Conservation (phyloP, 1,140 invertebrate genomes). For the Pseudomyrmex dendroicus region DNA sequence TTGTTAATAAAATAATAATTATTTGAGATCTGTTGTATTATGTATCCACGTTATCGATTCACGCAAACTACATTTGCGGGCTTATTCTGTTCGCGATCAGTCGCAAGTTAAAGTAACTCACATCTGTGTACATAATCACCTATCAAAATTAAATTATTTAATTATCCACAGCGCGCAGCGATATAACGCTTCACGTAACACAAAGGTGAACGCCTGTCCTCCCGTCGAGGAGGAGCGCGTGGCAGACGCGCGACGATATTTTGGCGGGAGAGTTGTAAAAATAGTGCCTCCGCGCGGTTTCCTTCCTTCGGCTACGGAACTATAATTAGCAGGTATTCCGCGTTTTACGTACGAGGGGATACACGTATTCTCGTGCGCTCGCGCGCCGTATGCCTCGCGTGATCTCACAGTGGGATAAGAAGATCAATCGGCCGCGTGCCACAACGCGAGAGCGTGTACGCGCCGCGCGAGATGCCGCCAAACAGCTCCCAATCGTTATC, state of each 20-base stretch:
- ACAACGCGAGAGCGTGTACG: constrained; percentile 27
- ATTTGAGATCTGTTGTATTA: no score
- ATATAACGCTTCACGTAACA: constrained; percentile 62
- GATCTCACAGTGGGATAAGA: constrained; percentile 58
- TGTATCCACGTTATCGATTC: no score
- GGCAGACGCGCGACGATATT: constrained; percentile 76
- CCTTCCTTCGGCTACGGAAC: constrained; percentile 78
- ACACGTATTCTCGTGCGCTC: constrained; percentile 73
- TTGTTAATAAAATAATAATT: no score
- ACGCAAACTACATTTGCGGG: no score
- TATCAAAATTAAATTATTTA: not conserved
- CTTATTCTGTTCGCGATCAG: no score
- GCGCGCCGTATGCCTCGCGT: constrained; percentile 34
- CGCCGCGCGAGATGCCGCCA: constrained; percentile 10
- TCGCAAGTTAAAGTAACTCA: not conserved
- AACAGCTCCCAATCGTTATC: constrained; percentile 52
- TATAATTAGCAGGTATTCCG: constrained; percentile 80
- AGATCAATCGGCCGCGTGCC: constrained; percentile 47
- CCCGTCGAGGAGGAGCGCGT: constrained; percentile 63
- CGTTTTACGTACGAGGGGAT: constrained; percentile 74
- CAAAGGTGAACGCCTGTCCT: constrained; percentile 57
- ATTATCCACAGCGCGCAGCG: not conserved
- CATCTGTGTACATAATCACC: not conserved
- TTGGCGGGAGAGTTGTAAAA: constrained; percentile 79
- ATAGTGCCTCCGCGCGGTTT: constrained; percentile 78